These are phyloP conservation scores for Alitta virens DNA, from an alignment of 2,888 invertebrate species.

Conservation along the genomic window DNA sequence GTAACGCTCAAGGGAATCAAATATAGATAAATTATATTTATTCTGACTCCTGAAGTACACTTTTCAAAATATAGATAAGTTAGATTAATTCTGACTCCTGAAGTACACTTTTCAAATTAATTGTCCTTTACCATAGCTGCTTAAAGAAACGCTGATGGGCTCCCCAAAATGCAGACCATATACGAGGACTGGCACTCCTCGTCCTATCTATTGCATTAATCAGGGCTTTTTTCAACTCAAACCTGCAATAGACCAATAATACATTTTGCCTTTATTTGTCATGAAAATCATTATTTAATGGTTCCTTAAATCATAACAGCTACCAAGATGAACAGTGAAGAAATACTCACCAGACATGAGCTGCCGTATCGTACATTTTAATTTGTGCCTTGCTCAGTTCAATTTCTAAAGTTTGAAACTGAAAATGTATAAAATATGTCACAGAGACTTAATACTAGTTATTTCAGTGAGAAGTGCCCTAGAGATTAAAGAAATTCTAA, in stretches of 20 bases:
- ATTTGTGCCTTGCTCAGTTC: conserved; percentile 41
- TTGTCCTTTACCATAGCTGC: conserved; percentile 45
- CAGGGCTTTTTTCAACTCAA: conserved; percentile 47
- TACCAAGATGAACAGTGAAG: too few relatives aligned
- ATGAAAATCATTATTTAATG: too few relatives aligned
- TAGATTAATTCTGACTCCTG: too few relatives aligned
- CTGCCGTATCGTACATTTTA: conserved; percentile 47
- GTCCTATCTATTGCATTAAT: conserved; percentile 40
- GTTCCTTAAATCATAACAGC: too few relatives aligned
- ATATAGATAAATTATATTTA: too few relatives aligned
- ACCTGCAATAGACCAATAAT: conserved; percentile 32
- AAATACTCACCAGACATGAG: conserved; percentile 47
- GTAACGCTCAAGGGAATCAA: too few relatives aligned
- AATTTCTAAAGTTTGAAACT: conserved; percentile 49
- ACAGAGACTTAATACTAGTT: not conserved
- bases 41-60: too few relatives aligned
- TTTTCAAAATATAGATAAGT: too few relatives aligned
- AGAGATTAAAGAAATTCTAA: too few relatives aligned
- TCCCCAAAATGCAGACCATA: conserved; percentile 50
- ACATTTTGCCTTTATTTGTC: too few relatives aligned
- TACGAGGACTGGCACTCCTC: conserved; percentile 31
- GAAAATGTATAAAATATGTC: conserved; percentile 19
- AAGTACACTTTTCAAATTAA: too few relatives aligned
- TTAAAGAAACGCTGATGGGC: conserved; percentile 55
- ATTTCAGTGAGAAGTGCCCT: too few relatives aligned